Percentiles rank a stretch among this genome's conserved stretches.
phyloP scores from a whole-genome alignment of 2,888 invertebrate species.

The Drosophila parthenogenetica region DNA sequence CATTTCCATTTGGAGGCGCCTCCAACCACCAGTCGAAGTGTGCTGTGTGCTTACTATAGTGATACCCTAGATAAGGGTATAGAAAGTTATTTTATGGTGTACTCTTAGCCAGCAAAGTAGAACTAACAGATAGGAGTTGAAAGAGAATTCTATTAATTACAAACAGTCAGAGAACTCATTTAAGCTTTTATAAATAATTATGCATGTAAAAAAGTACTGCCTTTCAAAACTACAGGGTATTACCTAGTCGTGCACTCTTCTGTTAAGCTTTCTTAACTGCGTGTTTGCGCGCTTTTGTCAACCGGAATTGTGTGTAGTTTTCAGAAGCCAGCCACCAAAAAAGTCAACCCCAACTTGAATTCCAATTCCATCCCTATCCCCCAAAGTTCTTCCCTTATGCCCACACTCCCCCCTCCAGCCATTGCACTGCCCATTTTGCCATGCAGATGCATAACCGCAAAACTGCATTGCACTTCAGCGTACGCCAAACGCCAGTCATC shows the following conservation, averaged over 20 bases:
- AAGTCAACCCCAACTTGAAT: neutral
- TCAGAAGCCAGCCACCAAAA: slow-evolving; percentile 28
- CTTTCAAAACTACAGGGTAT: neutral
- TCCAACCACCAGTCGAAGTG: slow-evolving; percentile 6
- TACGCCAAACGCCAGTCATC: slow-evolving; percentile 73
- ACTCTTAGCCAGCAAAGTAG: no score
- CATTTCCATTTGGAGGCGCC: slow-evolving; percentile 43
- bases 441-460: slow-evolving; percentile 76
- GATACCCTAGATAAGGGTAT: neutral
- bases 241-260: neutral
- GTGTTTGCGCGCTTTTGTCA: slow-evolving; percentile 60
- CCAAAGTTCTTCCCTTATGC: neutral
- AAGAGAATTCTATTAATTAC: no score
- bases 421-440: slow-evolving; percentile 16
- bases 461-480: slow-evolving; percentile 54
- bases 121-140: no score
- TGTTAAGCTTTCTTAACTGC: neutral
- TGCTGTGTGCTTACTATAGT: slow-evolving; percentile 22
- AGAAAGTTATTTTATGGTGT: no score
- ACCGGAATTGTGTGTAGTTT: slow-evolving; percentile 38
- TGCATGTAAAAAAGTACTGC: no score
- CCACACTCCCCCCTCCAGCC: neutral
- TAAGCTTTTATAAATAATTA: no score
- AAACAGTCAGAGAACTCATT: no score
- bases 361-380: neutral